phyloP scores from a whole-genome alignment of 2,888 invertebrate genomes.

The Anthophora plumipes region DNA sequence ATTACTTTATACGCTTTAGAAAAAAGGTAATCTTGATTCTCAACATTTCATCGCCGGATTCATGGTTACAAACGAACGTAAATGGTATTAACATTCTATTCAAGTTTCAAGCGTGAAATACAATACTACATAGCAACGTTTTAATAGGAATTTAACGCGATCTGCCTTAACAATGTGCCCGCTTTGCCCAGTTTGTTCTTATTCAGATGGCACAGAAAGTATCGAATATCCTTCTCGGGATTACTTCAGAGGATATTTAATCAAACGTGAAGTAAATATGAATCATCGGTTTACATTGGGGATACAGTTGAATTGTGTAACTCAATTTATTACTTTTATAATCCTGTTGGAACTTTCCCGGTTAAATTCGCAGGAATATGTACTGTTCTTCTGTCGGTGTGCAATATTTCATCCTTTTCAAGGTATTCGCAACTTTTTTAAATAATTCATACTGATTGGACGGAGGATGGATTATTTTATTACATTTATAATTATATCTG shows the following conservation, averaged over 20 bases:
- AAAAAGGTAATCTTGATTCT: background rate
- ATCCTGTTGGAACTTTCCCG: background rate
- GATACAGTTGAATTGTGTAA: background rate
- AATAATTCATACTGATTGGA: background rate
- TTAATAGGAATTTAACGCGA: slow-evolving; percentile 9
- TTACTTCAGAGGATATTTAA: background rate
- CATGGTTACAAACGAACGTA: background rate
- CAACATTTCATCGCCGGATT: background rate
- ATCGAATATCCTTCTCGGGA: background rate
- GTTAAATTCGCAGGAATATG: background rate
- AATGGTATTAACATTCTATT: background rate
- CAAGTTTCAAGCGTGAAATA: background rate
- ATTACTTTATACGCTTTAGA: background rate
- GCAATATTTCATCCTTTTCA: background rate
- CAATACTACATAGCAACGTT: background rate
- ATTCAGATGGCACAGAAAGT: background rate
- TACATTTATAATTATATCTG: too few species aligned
- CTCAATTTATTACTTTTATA: slow-evolving; percentile 2
- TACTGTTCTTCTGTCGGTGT: too few species aligned
- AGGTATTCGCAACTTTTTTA: background rate
- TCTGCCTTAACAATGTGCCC: background rate
- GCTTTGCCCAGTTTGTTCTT: background rate
- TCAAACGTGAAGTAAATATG: slow-evolving; percentile 1
- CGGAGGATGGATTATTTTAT: background rate
- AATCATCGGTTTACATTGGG: background rate